Evolutionary conservation across 1,140 invertebrate genomes (phyloP).

Genomic region (Chelonus insularis): DNA sequence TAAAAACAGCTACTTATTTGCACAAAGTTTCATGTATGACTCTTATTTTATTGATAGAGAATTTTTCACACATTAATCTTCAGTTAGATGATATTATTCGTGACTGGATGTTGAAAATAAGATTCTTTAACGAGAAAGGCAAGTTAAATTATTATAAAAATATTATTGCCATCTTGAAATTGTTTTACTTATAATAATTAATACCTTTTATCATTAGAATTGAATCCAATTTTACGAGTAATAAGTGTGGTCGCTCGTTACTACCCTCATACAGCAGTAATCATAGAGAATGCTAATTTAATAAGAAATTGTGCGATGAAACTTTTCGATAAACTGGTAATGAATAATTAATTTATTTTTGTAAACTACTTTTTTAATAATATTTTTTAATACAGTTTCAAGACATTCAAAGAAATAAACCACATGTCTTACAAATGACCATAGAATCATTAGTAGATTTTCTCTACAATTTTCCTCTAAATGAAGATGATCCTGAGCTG

Average conservation of each 20-base stretch:
- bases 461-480: conserved; percentile 32
- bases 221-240: neutral
- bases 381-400: conserved; percentile 26
- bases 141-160: neutral
- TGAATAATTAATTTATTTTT: neutral
- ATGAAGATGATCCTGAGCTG: conserved; percentile 8
- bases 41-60: neutral
- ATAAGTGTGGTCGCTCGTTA: conserved; percentile 8
- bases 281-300: neutral
- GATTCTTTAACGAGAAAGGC: neutral
- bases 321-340: neutral
- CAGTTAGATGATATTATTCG: neutral
- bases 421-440: conserved; percentile 32
- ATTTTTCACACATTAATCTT: neutral
- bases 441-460: conserved; percentile 38
- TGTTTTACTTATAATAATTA: neutral
- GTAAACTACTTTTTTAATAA: conserved; percentile 3
- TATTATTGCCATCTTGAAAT: neutral
- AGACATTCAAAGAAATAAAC: neutral
- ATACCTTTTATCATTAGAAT: neutral
- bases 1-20: conserved; percentile 1
- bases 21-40: neutral
- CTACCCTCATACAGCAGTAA: conserved; percentile 4
- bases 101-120: neutral
- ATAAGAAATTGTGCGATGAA: conserved; percentile 3